Percentiles rank a stretch among this genome's conserved stretches.
Conservation (phyloP, 2,113 vertebrate genomes). For the Hassar affinis region DNA sequence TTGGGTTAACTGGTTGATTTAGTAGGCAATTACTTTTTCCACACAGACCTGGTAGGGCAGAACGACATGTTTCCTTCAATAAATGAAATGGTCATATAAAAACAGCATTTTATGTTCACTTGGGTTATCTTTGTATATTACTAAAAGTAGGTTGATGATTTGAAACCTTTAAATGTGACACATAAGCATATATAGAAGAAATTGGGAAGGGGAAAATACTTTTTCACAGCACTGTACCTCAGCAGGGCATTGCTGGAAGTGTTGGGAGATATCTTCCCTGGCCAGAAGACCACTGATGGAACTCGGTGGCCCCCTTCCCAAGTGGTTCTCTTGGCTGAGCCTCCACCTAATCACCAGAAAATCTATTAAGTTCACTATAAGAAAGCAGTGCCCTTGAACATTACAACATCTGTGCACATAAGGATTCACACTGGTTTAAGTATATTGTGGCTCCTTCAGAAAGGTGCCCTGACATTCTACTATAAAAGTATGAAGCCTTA, state of each 20-base stretch:
- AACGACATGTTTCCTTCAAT: too few species aligned
- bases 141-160: too few species aligned
- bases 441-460: neutral
- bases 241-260: conserved; percentile 78
- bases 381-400: neutral
- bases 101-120: too few species aligned
- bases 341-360: conserved; percentile 77
- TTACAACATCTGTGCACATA: neutral
- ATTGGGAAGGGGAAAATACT: too few species aligned
- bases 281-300: conserved; percentile 87
- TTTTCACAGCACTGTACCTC: conserved; percentile 66
- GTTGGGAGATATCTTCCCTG: conserved; percentile 75
- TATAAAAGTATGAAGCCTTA: neutral
- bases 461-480: neutral
- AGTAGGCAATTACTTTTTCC: too few species aligned
- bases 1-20: too few species aligned
- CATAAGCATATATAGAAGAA: too few species aligned
- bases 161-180: too few species aligned
- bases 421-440: neutral
- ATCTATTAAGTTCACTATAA: neutral
- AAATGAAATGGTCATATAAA: too few species aligned
- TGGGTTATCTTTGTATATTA: too few species aligned
- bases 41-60: too few species aligned
- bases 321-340: conserved; percentile 87
- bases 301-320: conserved; percentile 97